phyloP scores from a whole-genome alignment of 2,888 invertebrate genomes.

The Colletes collaris region DNA sequence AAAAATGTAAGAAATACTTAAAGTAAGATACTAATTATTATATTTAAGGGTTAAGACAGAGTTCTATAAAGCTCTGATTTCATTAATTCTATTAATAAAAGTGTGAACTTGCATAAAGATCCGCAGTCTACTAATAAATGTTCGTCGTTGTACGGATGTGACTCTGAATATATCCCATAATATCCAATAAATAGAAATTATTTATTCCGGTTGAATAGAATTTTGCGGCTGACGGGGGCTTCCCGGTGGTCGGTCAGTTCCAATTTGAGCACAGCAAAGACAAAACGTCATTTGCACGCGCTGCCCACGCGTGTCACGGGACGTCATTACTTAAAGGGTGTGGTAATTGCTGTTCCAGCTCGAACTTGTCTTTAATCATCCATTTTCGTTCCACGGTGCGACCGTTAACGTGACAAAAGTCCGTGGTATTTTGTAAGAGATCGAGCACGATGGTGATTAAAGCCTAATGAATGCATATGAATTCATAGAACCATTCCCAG shows the following conservation, averaged over 20 bases:
- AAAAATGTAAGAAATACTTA: too few relatives aligned
- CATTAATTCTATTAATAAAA: too few relatives aligned
- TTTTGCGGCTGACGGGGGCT: background rate
- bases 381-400: background rate
- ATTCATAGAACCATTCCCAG: background rate
- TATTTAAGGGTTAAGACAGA: too few relatives aligned
- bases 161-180: too few relatives aligned
- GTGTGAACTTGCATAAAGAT: too few relatives aligned
- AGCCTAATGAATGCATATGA: background rate
- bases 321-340: conserved; percentile 10
- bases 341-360: conserved; percentile 7
- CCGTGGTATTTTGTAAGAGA: background rate
- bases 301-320: background rate
- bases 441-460: background rate
- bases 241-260: background rate
- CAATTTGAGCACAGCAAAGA: background rate
- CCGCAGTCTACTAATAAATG: too few relatives aligned
- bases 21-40: too few relatives aligned
- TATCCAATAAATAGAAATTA: too few relatives aligned
- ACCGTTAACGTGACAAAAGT: background rate
- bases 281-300: background rate
- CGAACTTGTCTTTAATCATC: background rate
- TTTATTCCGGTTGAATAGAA: background rate
- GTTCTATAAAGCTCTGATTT: too few relatives aligned
- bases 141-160: too few relatives aligned